A percentile compares a stretch with the other conserved stretches of the same genome.
These are phyloP conservation scores for Amazona vittata DNA, from an alignment of 2,113 vertebrate genomes.

Conservation along the genomic window DNA sequence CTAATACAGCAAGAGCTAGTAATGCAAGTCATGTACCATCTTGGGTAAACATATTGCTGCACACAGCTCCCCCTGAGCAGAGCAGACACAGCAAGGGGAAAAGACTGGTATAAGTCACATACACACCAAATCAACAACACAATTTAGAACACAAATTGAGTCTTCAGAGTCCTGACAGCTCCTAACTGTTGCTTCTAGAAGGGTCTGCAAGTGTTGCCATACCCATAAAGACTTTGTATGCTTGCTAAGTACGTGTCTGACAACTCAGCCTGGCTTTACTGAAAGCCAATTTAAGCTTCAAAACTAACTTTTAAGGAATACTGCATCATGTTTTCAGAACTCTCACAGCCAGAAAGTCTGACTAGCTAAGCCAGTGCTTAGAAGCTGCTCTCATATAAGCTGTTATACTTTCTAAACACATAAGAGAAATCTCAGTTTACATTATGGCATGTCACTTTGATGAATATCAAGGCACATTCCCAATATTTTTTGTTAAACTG, in stretches of 20 bases:
- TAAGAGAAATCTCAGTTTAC: neutral
- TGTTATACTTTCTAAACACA: neutral
- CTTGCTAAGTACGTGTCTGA: neutral
- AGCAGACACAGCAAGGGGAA: neutral
- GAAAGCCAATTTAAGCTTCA: constrained; percentile 16
- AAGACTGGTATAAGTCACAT: neutral
- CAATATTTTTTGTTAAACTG: neutral
- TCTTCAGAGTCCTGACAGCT: neutral
- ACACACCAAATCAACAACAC: neutral
- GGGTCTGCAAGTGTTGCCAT: neutral
- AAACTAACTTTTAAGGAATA: neutral
- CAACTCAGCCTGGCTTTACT: neutral
- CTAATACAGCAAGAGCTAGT: neutral
- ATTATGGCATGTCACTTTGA: neutral
- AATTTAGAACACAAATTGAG: constrained; percentile 7
- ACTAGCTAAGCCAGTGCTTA: neutral
- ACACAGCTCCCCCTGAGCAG: neutral
- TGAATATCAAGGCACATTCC: neutral
- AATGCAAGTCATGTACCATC: neutral
- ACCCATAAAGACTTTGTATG: neutral
- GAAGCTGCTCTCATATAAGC: neutral
- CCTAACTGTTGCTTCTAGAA: neutral
- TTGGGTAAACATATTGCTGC: neutral
- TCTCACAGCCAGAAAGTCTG: neutral
- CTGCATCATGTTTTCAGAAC: neutral